Evolutionary conservation across 1,140 invertebrate species (phyloP), one percentile per base, ranked within the genome.

Genomic region (Drosophila ogumai): DNA sequence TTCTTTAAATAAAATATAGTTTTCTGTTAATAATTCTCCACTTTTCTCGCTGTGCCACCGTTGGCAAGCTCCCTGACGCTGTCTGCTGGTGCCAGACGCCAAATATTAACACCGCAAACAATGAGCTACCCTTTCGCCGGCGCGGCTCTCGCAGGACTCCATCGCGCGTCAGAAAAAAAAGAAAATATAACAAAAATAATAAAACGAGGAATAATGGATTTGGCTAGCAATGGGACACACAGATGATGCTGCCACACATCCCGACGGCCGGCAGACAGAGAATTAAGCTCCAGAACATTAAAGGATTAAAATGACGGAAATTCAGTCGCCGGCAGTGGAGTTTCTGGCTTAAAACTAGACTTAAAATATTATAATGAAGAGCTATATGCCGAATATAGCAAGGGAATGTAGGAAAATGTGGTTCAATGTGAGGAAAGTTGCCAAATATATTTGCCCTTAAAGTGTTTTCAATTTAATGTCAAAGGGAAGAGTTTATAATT

Each of bases 21-120:
- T 36, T 38, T 7, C 12, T 9, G 5, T 3, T 15, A 15, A 22
- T 22, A 36, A 4, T 36, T 36, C 1, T 1, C 3, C 3, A 28
- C 15, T 68, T 55, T 71, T 68, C 13, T 47, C 3, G 1, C 46
- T 8, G 41, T 72, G 43, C 34, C 19, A 7, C 8, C 25, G 55
- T 13, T 41, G 40, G 47, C 12, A 22, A 22, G n/a, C n/a, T 50
- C 46, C 50, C 80, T 64, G 49, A 55, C 41, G 52, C 49, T 57
- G 63, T 77, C 64, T 75, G 54, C 40, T 71, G 85, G 68, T 88
- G 84, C 65, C 84, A 88, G 84, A 90, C 85, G 77, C 73, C 85
- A 88, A 88, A 88, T 88, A 88, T 88, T 90, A 88, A 88, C 84
- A 88, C 66, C 63, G 80, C 84, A 88, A 88, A 88, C 84, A 88